phyloP scores from a whole-genome alignment of 2,113 vertebrate genomes.

The Pogona vitticeps region DNA sequence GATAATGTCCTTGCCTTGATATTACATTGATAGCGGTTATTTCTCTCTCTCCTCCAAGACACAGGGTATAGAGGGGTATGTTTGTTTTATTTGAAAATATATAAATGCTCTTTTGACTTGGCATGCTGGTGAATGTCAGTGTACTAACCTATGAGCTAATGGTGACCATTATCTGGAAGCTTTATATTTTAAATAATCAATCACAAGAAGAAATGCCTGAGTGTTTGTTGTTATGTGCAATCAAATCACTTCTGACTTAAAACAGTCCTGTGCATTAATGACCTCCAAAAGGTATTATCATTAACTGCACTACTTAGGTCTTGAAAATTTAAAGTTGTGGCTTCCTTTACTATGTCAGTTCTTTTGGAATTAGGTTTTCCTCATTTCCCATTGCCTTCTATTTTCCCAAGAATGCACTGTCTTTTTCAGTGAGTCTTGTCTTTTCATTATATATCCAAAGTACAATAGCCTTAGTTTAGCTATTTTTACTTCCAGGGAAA shows the following conservation, averaged over 20 bases:
- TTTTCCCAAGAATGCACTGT: neutral
- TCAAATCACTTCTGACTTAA: neutral
- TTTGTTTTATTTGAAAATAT: neutral
- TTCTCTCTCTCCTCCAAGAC: neutral
- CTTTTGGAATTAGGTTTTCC: neutral
- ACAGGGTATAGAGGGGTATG: neutral
- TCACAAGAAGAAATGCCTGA: neutral
- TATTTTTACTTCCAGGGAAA: neutral
- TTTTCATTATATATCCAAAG: neutral
- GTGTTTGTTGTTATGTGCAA: neutral
- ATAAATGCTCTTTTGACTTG: neutral
- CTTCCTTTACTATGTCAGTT: neutral
- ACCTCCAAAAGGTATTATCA: too few relatives aligned
- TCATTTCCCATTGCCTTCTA: neutral
- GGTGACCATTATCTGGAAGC: neutral
- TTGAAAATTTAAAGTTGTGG: too few relatives aligned
- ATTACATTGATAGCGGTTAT: neutral
- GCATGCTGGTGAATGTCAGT: neutral
- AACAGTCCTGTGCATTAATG: neutral
- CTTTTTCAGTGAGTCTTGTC: neutral
- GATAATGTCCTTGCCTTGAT: constrained; percentile 27
- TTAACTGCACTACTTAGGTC: too few relatives aligned
- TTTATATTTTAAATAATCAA: neutral
- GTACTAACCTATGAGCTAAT: neutral
- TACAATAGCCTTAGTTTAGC: neutral